Percentiles rank a stretch among this genome's conserved stretches.
These are phyloP conservation scores for Deilephila elpenor DNA, from an alignment of 2,888 invertebrate genomes.

Conservation along the genomic window DNA sequence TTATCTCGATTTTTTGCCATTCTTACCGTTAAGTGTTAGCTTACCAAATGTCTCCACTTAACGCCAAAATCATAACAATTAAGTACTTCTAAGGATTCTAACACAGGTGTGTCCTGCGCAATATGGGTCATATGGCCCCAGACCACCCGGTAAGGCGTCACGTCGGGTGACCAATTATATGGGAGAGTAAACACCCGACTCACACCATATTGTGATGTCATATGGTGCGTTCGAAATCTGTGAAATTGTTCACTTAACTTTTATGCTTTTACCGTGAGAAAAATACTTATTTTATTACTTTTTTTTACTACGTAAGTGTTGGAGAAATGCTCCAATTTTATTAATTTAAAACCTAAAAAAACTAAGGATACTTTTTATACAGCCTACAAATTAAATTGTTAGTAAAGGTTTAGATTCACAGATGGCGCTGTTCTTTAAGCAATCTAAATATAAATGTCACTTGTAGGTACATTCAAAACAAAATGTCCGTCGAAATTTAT, in stretches of 20 bases:
- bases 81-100: constrained; percentile 25
- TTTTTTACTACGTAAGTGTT: too few species aligned
- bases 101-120: constrained; percentile 31
- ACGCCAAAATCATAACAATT: background rate
- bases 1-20: too few species aligned
- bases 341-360: too few species aligned
- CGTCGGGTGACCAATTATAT: constrained; percentile 40
- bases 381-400: background rate
- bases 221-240: constrained; percentile 1
- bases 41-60: background rate
- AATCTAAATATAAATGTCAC: background rate
- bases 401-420: background rate
- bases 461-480: constrained; percentile 13
- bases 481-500: constrained; percentile 36
- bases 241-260: background rate
- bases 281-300: background rate
- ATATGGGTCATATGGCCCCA: constrained; percentile 47
- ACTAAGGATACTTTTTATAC: background rate
- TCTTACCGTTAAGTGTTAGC: too few species aligned
- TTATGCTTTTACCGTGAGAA: constrained; percentile 4
- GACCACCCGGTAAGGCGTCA: constrained; percentile 42
- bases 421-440: background rate
- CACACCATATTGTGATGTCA: constrained; percentile 38
- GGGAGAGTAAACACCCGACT: constrained; percentile 46
- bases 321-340: too few species aligned